phyloP scores from a whole-genome alignment of 1,140 invertebrate genomes.

The Camponotus pennsylvanicus region DNA sequence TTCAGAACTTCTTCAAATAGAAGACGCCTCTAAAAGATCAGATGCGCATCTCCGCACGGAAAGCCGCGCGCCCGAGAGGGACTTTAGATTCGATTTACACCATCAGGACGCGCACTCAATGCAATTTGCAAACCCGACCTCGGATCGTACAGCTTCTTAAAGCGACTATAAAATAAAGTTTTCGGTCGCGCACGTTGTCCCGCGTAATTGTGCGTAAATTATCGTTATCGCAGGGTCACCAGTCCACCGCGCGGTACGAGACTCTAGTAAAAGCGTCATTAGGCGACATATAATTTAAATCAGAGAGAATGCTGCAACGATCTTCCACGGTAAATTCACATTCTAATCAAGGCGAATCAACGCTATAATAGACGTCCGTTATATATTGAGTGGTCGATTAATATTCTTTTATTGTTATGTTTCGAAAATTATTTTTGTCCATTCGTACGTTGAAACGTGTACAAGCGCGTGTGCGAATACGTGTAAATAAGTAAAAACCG shows the following conservation, averaged over 20 bases:
- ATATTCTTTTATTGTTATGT: conserved; percentile 1
- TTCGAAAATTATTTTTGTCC: conserved; percentile 43
- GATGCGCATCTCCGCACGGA: background rate
- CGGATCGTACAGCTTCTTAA: conserved; percentile 42
- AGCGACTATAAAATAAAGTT: conserved; percentile 60
- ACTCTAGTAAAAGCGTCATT: conserved; percentile 58
- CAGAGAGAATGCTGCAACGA: conserved; percentile 4
- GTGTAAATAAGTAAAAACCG: conserved; percentile 9
- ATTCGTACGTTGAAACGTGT: background rate
- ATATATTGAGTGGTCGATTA: conserved; percentile 33
- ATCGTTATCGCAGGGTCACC: conserved; percentile 32
- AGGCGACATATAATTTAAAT: conserved; percentile 62
- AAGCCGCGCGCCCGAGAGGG: conserved; percentile 12
- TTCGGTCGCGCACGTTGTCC: background rate
- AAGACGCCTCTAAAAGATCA: conserved; percentile 6
- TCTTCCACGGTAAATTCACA: background rate
- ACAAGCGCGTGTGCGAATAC: background rate
- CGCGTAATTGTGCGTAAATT: conserved; percentile 29
- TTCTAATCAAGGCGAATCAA: conserved; percentile 59
- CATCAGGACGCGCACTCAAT: conserved; percentile 36
- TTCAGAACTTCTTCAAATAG: background rate
- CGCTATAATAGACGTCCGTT: conserved; percentile 34
- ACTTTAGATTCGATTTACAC: conserved; percentile 64
- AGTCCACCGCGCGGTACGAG: background rate
- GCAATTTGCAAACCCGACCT: conserved; percentile 58